A percentile compares a stretch with the other conserved stretches of the same genome.
phyloP scores from a whole-genome alignment of 2,797 vertebrate species.

The Psittacula derbiana region DNA sequence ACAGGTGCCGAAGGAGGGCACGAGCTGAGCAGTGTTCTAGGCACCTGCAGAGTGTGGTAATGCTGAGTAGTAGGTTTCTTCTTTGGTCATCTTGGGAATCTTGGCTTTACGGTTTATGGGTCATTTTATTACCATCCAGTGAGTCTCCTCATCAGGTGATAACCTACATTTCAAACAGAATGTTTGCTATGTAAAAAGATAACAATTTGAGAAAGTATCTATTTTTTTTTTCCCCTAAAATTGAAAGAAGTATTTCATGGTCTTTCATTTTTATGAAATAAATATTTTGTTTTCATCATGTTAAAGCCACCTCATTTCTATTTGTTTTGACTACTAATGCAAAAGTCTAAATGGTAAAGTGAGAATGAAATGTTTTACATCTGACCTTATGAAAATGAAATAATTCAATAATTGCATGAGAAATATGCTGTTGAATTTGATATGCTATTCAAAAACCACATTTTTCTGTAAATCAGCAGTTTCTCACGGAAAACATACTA shows the following conservation, averaged over 20 bases:
- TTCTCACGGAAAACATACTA: background rate
- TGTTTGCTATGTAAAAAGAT: background rate
- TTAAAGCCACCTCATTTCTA: background rate
- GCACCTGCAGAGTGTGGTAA: background rate
- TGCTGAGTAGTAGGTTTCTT: background rate
- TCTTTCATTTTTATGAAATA: background rate
- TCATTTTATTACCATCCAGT: background rate
- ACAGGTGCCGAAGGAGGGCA: rapidly evolving
- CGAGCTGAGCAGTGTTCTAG: background rate
- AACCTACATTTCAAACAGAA: background rate
- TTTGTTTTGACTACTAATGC: background rate
- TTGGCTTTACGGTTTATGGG: background rate
- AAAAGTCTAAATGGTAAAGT: background rate
- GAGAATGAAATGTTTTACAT: background rate
- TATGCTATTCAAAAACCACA: background rate
- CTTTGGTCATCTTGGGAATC: background rate
- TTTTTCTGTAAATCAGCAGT: background rate
- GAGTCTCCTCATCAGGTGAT: background rate
- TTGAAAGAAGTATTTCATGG: background rate
- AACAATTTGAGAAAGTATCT: background rate
- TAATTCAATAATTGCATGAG: background rate
- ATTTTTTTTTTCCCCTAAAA: background rate
- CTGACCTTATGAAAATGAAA: background rate
- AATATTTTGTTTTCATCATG: background rate
- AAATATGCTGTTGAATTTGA: background rate